These are phyloP conservation scores for Sisyra terminalis DNA, from an alignment of 2,888 invertebrate species.

Conservation along the genomic window DNA sequence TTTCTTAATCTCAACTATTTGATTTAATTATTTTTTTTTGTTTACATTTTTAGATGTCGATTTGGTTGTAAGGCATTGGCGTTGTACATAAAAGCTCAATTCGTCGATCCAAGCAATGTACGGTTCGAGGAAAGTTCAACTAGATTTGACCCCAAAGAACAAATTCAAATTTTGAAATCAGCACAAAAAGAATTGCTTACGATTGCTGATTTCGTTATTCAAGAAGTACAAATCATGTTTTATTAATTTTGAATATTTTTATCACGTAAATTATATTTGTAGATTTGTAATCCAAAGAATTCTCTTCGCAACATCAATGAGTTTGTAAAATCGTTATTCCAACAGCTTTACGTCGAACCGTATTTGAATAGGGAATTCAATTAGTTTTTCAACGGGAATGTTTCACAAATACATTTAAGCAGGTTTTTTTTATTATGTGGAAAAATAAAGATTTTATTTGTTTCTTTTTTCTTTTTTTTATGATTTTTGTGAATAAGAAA, in stretches of 20 bases:
- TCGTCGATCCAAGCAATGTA: slow-evolving; percentile 29
- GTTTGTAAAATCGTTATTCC: slow-evolving; percentile 28
- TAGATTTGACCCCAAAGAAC: slow-evolving; percentile 21
- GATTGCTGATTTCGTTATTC: slow-evolving; percentile 23
- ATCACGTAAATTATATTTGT: slow-evolving; percentile 11
- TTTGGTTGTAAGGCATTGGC: slow-evolving; percentile 33
- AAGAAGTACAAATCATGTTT: slow-evolving; percentile 17
- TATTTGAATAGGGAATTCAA: slow-evolving; percentile 17
- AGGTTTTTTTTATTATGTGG: no score
- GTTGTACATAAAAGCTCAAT: slow-evolving; percentile 34
- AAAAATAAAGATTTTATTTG: no score
- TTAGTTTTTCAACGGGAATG: no score
- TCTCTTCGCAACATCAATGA: slow-evolving; percentile 34
- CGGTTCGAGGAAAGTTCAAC: slow-evolving; percentile 25
- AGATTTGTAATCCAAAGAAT: slow-evolving; percentile 35
- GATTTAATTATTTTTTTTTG: no score
- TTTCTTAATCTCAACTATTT: background rate
- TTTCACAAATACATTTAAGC: no score
- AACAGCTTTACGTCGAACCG: slow-evolving; percentile 30
- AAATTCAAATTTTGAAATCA: background rate
- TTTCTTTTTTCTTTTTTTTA: no score
- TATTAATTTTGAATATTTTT: background rate
- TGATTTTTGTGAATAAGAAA: no score
- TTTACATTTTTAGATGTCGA: slow-evolving; percentile 23
- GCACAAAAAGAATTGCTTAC: slow-evolving; percentile 26